phyloP scores from a whole-genome alignment of 2,797 vertebrate species.

The Xenopus petersii region DNA sequence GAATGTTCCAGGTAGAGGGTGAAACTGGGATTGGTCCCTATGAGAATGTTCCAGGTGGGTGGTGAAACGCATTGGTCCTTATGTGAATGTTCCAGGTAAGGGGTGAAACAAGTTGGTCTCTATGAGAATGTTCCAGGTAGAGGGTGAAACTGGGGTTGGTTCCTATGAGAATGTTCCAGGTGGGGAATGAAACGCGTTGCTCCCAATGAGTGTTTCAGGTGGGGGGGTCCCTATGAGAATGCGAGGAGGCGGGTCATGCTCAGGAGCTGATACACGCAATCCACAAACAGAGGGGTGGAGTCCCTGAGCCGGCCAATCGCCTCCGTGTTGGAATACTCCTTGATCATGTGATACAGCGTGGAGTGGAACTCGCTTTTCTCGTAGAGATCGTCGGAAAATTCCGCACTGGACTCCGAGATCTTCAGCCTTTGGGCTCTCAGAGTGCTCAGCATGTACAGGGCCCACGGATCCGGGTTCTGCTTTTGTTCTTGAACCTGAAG shows the following conservation, averaged over 20 bases:
- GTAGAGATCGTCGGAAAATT: slow-evolving; percentile 69
- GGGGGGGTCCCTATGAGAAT: too few species aligned
- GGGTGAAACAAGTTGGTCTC: slow-evolving; percentile 5
- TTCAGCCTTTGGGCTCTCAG: slow-evolving; percentile 73
- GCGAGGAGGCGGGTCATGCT: slow-evolving; percentile 70
- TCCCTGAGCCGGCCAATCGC: slow-evolving; percentile 54
- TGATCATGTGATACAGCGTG: slow-evolving; percentile 84
- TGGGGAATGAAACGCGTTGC: background rate
- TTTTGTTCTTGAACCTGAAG: slow-evolving; percentile 72
- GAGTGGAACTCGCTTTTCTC: slow-evolving; percentile 80
- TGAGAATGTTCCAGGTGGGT: background rate
- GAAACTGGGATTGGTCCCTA: too few species aligned
- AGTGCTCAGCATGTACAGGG: slow-evolving; percentile 74
- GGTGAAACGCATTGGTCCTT: slow-evolving; percentile 20
- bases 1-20: slow-evolving; percentile 52
- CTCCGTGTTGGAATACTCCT: slow-evolving; percentile 66
- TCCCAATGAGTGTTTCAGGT: slow-evolving; percentile 41
- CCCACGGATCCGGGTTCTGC: slow-evolving; percentile 57
- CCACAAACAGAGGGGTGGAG: slow-evolving; percentile 62
- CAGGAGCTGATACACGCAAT: slow-evolving; percentile 73
- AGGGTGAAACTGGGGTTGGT: too few species aligned
- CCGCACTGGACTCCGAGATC: slow-evolving; percentile 67
- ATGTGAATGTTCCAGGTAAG: slow-evolving; percentile 19
- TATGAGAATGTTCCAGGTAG: slow-evolving; percentile 61
- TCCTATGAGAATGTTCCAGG: too few species aligned